phyloP scores from a whole-genome alignment of 2,888 invertebrate species.

The Nomada lathburiana region DNA sequence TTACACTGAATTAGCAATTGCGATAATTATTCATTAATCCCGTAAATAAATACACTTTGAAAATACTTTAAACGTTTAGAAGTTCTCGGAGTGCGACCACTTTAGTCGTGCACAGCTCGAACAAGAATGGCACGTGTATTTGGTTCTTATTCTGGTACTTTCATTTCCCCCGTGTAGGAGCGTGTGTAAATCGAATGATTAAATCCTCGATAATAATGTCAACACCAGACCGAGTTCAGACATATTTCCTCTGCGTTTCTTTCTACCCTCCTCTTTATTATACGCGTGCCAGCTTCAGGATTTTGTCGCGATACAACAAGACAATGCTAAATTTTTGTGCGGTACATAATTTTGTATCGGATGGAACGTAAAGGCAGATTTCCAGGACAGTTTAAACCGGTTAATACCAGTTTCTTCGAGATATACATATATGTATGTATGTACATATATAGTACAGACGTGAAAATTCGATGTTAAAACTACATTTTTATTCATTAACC shows the following conservation, averaged over 20 bases:
- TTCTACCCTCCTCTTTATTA: background rate
- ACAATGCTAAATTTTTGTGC: conserved; percentile 28
- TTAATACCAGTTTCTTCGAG: conserved; percentile 58
- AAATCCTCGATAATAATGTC: conserved; percentile 9
- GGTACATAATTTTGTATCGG: conserved; percentile 40
- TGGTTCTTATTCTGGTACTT: conserved; percentile 21
- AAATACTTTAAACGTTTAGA: background rate
- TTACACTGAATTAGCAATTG: conserved; percentile 1
- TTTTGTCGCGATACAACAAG: background rate
- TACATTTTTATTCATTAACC: conserved; percentile 6
- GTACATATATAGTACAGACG: conserved; percentile 3
- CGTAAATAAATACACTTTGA: background rate
- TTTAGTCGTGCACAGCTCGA: conserved; percentile 9
- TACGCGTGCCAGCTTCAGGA: background rate
- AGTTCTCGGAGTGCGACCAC: background rate
- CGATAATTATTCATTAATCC: background rate
- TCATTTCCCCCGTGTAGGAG: conserved; percentile 30
- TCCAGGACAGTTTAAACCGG: conserved; percentile 63
- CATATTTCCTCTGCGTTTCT: background rate
- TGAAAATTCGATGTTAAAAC: conserved; percentile 27
- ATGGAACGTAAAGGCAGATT: conserved; percentile 53
- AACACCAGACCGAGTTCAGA: background rate
- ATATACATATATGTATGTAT: conserved; percentile 26
- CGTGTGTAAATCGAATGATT: conserved; percentile 15
- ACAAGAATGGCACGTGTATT: conserved; percentile 33